These are phyloP conservation scores for Oreochromis tanganicae DNA, from an alignment of 2,113 vertebrate species.

Conservation along the genomic window DNA sequence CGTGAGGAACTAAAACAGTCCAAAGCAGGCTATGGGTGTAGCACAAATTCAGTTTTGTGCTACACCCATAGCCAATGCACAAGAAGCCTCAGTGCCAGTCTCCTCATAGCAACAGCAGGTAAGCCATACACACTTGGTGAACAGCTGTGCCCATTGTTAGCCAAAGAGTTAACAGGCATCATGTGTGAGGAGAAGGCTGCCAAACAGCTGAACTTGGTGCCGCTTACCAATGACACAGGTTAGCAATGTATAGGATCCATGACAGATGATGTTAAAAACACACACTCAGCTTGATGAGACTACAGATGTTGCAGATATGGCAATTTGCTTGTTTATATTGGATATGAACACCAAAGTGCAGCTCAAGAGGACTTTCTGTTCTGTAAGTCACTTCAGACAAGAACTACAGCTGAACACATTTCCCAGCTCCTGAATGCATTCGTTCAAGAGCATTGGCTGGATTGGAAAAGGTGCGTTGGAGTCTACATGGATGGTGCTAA, in stretches of 20 bases:
- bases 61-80: not conserved
- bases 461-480: not conserved
- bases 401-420: not conserved
- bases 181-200: not conserved
- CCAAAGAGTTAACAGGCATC: not conserved
- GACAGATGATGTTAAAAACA: not conserved
- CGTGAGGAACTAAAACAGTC: no score
- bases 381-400: not conserved
- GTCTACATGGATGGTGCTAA: not conserved
- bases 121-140: not conserved
- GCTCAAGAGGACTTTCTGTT: not conserved
- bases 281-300: not conserved
- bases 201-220: not conserved
- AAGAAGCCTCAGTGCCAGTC: not conserved
- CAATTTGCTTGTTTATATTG: not conserved
- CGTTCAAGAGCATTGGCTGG: not conserved
- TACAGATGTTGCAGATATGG: not conserved
- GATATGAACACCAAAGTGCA: not conserved
- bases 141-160: not conserved
- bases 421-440: not conserved
- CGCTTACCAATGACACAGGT: not conserved
- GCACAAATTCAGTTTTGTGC: not conserved
- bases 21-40: no score
- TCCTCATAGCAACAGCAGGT: not conserved
- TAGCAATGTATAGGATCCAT: not conserved